Base-by-base conservation (phyloP, 2,888 invertebrate species). In the Phortica magna region DNA sequence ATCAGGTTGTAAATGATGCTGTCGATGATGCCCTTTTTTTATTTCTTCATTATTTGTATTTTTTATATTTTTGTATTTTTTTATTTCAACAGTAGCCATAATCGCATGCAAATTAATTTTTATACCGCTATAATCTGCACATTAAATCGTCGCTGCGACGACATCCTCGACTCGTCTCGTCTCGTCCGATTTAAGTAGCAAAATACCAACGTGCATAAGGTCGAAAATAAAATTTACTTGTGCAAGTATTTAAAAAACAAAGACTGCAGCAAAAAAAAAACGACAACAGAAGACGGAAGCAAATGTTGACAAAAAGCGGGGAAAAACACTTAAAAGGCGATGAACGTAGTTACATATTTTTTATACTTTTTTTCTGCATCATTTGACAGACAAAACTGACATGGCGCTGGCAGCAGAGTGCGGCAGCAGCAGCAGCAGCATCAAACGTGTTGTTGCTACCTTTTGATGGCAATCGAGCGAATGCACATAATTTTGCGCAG, bases 401-500 rank as follows among this genome's bases (percentile, higher is more conserved):
- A 31, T 31, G 31, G 31, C 31, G 31, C 31, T 31, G 31, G 31
- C 5, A 31, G 31, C 31, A 1, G 31, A 2, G 31, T 4, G 1
- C 1, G 5, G 31, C 31, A 39, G 39, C 65, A 31, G 1, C 1
- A 31, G 31, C 31, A 39, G 39, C 65, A 59, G n/a, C 65, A 41
- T 65, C 41, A 68, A 68, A 17, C 61, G 22, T 48, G 9, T 22
- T 68, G 43, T 43, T 68, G 43, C 68, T 68, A 19, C 43, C 48
- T 43, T 48, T 68, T 48, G 68, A 68, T 68, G 19, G 14, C 48
- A 68, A 22, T 48, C 68, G 68, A 61, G 72, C 19, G 42, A 19
- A 7, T 79, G 76, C 79, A 70, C 61, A 39, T 76, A 77, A 67
- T 74, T 67, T 64, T 72, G 48, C 43, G 73, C 31, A 31, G 31